A percentile compares a stretch with the other conserved stretches of the same genome.
phyloP scores from a whole-genome alignment of 2,888 invertebrate species.

The Myopa testacea region DNA sequence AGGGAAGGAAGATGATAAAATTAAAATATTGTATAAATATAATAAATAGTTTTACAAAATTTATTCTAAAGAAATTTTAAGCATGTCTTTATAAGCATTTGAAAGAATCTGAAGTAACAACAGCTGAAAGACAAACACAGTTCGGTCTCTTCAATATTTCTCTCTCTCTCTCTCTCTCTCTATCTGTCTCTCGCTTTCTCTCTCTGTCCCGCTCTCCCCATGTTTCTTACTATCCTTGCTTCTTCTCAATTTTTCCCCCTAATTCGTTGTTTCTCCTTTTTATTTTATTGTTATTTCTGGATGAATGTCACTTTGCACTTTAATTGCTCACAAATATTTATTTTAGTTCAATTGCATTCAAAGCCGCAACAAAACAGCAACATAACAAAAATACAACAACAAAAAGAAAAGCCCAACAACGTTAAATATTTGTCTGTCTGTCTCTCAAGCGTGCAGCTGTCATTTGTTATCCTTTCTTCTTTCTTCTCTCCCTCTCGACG shows the following conservation, averaged over 20 bases:
- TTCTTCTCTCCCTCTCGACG: background rate
- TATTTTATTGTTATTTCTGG: background rate
- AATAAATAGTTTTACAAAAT: too few relatives aligned
- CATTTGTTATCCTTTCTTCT: conserved; percentile 5
- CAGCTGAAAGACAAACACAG: too few relatives aligned
- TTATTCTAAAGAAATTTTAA: too few relatives aligned
- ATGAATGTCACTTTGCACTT: background rate
- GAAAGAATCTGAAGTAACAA: too few relatives aligned
- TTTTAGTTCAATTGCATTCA: conserved; percentile 1
- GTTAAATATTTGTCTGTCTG: conserved; percentile 23
- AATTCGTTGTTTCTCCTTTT: background rate
- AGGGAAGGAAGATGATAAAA: background rate
- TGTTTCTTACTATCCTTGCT: background rate
- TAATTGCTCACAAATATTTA: conserved; percentile 22
- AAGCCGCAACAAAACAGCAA: background rate
- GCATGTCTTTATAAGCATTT: too few relatives aligned
- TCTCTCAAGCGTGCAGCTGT: conserved; percentile 15
- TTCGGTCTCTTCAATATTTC: background rate
- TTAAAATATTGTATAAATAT: too few relatives aligned
- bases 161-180: background rate
- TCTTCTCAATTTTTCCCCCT: background rate
- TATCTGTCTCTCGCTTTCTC: background rate
- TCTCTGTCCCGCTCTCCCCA: background rate
- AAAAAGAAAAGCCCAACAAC: background rate
- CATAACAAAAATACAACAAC: background rate